phyloP scores from a whole-genome alignment of 2,888 invertebrate species.

The Creontiades dilutus region DNA sequence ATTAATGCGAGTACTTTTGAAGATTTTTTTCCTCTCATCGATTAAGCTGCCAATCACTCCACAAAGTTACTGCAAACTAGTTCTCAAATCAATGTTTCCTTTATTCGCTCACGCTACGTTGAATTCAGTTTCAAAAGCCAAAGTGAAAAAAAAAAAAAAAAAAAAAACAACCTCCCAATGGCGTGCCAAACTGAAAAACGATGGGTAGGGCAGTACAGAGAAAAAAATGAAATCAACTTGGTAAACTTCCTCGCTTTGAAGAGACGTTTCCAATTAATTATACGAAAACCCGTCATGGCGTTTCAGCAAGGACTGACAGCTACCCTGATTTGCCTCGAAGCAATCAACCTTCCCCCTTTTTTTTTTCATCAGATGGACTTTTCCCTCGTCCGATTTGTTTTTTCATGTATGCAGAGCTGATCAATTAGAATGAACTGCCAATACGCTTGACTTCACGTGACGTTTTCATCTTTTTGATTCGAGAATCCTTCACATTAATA shows the following conservation, averaged over 20 bases:
- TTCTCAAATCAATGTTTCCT: slow-evolving; percentile 29
- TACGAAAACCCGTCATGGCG: not conserved
- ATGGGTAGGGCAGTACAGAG: not conserved
- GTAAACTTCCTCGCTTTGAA: slow-evolving; percentile 22
- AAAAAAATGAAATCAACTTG: slow-evolving; percentile 26
- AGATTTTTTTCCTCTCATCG: slow-evolving; percentile 1
- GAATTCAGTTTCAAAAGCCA: slow-evolving; percentile 2
- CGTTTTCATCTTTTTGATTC: slow-evolving; percentile 36
- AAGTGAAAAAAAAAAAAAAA: not conserved
- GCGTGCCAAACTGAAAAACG: slow-evolving; percentile 11
- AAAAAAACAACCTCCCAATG: too few species aligned
- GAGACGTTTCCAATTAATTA: slow-evolving; percentile 13
- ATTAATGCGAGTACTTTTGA: not conserved
- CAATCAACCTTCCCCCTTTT: not conserved
- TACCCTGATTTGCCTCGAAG: slow-evolving; percentile 5
- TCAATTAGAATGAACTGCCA: slow-evolving; percentile 35
- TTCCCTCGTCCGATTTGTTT: not conserved
- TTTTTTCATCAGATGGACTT: not conserved
- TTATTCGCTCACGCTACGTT: slow-evolving; percentile 29
- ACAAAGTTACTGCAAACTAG: not conserved
- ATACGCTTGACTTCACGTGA: slow-evolving; percentile 13
- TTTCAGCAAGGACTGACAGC: slow-evolving; percentile 11
- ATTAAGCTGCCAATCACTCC: slow-evolving; percentile 18
- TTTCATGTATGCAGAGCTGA: not conserved
- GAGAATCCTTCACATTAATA: slow-evolving; percentile 23